These are phyloP conservation scores for Pharmacophagus antenor DNA, from an alignment of 2,888 invertebrate species.

Conservation along the genomic window DNA sequence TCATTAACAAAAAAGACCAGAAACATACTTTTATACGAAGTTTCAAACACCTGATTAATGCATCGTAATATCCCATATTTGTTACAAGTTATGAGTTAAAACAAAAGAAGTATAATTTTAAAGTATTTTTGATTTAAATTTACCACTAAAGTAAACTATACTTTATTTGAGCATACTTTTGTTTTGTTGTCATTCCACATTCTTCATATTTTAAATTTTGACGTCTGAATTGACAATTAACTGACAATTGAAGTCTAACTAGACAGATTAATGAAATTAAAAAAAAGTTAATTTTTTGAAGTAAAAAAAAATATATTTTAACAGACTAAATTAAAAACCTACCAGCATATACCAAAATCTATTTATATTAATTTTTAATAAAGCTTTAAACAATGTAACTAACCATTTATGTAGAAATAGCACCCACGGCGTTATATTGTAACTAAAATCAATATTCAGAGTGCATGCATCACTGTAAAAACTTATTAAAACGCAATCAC, in stretches of 20 bases:
- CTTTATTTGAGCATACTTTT: no score
- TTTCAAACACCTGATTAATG: constrained; percentile 7
- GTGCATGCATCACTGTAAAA: constrained; percentile 41
- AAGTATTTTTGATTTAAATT: background rate
- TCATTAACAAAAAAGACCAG: background rate
- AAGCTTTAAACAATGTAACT: constrained; percentile 30
- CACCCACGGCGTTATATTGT: constrained; percentile 43
- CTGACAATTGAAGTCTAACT: constrained; percentile 10
- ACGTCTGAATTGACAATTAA: background rate
- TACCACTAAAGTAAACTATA: no score
- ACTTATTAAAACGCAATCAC: constrained; percentile 50
- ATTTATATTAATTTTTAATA: background rate
- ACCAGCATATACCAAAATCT: background rate
- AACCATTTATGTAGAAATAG: constrained; percentile 45
- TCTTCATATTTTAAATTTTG: background rate
- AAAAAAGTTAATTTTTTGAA: background rate
- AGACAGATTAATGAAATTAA: background rate
- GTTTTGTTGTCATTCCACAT: constrained; percentile 34
- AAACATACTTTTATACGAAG: constrained; percentile 22
- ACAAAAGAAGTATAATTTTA: background rate
- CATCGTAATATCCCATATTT: constrained; percentile 44
- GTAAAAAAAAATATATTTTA: background rate
- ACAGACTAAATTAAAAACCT: constrained; percentile 27
- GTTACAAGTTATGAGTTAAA: constrained; percentile 34
- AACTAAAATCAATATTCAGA: constrained; percentile 38